Evolutionary conservation across 2,113 vertebrate species (phyloP), one percentile per base, ranked within the genome.

Genomic region (Menura novaehollandiae): DNA sequence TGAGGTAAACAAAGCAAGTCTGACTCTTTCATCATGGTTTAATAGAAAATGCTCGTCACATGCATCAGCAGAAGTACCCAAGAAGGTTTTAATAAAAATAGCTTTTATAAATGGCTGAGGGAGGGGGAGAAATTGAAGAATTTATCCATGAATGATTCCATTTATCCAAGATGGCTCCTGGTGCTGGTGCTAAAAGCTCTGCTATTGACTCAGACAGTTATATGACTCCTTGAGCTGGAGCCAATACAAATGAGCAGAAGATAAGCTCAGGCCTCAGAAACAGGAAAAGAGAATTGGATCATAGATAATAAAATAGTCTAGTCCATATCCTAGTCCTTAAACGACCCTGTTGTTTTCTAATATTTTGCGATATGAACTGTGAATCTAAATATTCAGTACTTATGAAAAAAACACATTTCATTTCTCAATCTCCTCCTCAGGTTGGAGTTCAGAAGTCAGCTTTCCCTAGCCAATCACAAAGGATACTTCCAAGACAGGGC

Each of bases 1-100:
- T 62, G 92, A 96, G 73, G 92, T 93, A 95, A 93, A 92, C 63
- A 96, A 95, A 94, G 46, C 58, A 74, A 49, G 95, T 92, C 76
- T 95, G 82, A 64, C 32, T 78, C 76, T 88, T 93, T 92, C 74
- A 66, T 91, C 77, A 30, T 2, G 37, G 30, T 85, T 92, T 87
- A 87, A 94, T 79, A 87, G 88, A 88, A 96, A 95, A 88, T 21
- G 37, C 37, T 93, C 26, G 84, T 91, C 86, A 91, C 69, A 85
- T 53, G 95, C 90, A 89, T 76, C 68, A 96, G 73, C 26, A 91
- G 72, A 87, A 88, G 59, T 52, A 88, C 76, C 76, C 56, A 89
- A 77, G 44, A 82, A 92, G 56, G 64, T 89, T 96, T 91, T 82
- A 93, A 84, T 89, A 91, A 93, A 94, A 95, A 84, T 39, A 91